Base-by-base conservation (phyloP, 2,888 invertebrate species). In the Pimpla rufipes region DNA sequence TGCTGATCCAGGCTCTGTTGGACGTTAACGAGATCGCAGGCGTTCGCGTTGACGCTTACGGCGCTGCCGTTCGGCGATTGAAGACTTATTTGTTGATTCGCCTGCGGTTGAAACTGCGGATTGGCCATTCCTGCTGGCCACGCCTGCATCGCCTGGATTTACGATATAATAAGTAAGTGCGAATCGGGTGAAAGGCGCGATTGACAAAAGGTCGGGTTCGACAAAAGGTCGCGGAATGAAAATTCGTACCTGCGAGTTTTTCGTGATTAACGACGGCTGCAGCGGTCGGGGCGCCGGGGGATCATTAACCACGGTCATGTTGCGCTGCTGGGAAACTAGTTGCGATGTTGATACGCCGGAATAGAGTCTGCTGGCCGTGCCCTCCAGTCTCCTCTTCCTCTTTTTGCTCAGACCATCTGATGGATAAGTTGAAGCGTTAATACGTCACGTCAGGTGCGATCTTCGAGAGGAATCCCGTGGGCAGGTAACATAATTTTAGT, bases 371-470 rank as follows among this genome's bases (percentile, higher is more conserved):
- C 94, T 93, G 86, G 95, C 93, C 86, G 95, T 94, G 92, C 95
- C 95, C 93, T 95, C 94, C 92, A 95, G 95, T 94, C 96, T 96
- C 86, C 94, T 93, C 93, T 96, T 96, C 91, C 95, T 95, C 83
- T 94, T 93, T 78, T 94, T 93, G 85, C 93, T 93, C 88, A 94
- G 94, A 88, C 93, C 94, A 91, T 94, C 94, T 93, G 94, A 93
- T 18, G 3, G 16, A 62, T 10, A 10, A 62, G 10, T 37, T 18
- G 13, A 55, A 55, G 13, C 23, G 11, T 55, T 55, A 55, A 55
- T 55, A 55, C 11, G 23, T 11, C 55, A 6, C 23, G 11, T 23
- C 13, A 23, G 13, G 13, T 29, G 23, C 21, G 23, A 23, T 55
- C 23, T 55, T 13, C 3, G 23, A 55, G 52, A 23, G 3, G 11